Base-by-base conservation (phyloP, 2,797 vertebrate species). In the Arnoldichthys spilopterus region DNA sequence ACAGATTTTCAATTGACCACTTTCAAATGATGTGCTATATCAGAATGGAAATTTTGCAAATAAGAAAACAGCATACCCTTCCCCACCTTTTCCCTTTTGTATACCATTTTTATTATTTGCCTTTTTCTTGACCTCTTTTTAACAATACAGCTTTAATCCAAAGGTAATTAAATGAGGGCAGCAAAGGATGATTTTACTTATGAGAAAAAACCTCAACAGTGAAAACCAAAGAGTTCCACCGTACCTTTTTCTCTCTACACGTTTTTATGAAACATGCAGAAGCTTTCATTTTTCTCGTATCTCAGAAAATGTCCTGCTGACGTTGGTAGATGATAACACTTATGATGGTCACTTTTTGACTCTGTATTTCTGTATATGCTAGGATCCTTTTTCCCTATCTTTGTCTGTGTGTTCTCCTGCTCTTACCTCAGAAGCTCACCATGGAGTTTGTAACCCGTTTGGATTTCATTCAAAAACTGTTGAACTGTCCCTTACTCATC, bases 191-290 rank as follows among this genome's bases (percentile, higher is more conserved):
- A 93, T 93, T 90, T 92, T 89, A 92, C 89, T 90, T 88, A 89
- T 90, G 86, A 51, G 49, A 70, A 68, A 86, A 73, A 91, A 92
- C 91, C 92, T 93, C 92, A 92, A 91, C 90, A 93, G 90, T 93
- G 87, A 92, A 93, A 93, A 94, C 93, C 93, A 94, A 94, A 94
- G 93, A 94, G 88, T 90, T 93, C 89, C 88, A 90, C 88, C 87
- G 78, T 88, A 79, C 9, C 80, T 87, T 81, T 59, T 56, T 54
- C 86, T 87, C 87, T 89, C 59, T 45, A 74, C 76, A 72, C 26
- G 28, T 79, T 79, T 67, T 79, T 53, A 74, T 63, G 73, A 74
- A 73, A 76, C 81, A 71, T 73, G 59, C 78, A 51, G 59, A 73
- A 69, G n/a, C 53, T 63, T 73, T 82, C 32, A 13, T 68, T 76